Percentiles rank a stretch among this genome's conserved stretches.
Evolutionary conservation across 2,888 invertebrate genomes (phyloP).

Genomic region (Deilephila porcellus): DNA sequence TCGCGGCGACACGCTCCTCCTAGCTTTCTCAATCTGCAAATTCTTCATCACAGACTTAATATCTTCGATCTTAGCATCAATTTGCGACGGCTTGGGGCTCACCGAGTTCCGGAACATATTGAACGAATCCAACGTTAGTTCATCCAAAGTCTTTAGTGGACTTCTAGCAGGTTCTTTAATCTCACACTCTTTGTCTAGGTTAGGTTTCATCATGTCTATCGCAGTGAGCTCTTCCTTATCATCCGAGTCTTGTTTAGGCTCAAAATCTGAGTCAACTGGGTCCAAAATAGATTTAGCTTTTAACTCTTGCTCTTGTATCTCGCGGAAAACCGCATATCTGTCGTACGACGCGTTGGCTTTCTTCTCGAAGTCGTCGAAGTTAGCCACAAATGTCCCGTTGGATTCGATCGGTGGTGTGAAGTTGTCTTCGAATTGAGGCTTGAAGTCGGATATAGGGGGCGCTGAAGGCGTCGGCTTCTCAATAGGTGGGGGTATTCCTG

Average conservation of each 20-base stretch:
- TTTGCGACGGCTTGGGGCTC: conserved; percentile 74
- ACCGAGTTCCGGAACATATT: conserved; percentile 77
- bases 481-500: conserved; percentile 42
- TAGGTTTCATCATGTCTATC: conserved; percentile 64
- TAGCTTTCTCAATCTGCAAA: conserved; percentile 68
- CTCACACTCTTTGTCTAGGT: conserved; percentile 58
- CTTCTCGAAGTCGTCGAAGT: conserved; percentile 86
- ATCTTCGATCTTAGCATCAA: conserved; percentile 78
- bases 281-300: conserved; percentile 77
- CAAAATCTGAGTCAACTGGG: conserved; percentile 58
- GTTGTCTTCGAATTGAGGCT: conserved; percentile 87
- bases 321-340: conserved; percentile 94
- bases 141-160: conserved; percentile 73
- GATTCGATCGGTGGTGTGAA: conserved; percentile 75
- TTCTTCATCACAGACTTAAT: conserved; percentile 79
- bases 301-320: conserved; percentile 91
- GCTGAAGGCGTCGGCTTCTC: conserved; percentile 45
- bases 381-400: conserved; percentile 86
- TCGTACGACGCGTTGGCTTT: conserved; percentile 87
- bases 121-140: conserved; percentile 71
- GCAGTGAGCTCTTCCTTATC: conserved; percentile 69
- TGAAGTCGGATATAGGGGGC: conserved; percentile 57
- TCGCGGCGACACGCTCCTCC: conserved; percentile 73
- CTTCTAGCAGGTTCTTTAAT: conserved; percentile 65
- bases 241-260: conserved; percentile 70